A percentile compares a stretch with the other conserved stretches of the same genome.
phyloP scores from a whole-genome alignment of 2,888 invertebrate genomes.

The Stenotaenia linearis region DNA sequence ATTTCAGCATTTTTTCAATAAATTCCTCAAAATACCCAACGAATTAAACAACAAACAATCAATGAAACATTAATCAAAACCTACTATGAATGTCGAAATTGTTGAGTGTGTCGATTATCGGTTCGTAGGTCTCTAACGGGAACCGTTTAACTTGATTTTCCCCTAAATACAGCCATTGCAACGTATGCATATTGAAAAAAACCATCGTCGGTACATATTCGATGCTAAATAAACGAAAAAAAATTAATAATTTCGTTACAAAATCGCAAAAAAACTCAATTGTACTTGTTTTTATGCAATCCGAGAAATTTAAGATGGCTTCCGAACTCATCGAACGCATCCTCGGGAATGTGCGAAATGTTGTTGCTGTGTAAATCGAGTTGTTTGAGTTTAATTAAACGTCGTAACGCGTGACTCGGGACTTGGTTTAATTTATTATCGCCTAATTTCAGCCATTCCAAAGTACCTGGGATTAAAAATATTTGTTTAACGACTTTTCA shows the following conservation, averaged over 20 bases:
- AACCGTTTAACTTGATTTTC: constrained; percentile 73
- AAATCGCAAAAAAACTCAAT: too few species aligned
- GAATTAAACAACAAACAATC: too few species aligned
- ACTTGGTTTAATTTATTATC: constrained; percentile 81
- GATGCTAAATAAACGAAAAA: constrained; percentile 10
- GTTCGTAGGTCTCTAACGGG: constrained; percentile 82
- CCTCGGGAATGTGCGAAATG: constrained; percentile 73
- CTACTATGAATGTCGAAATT: constrained; percentile 85
- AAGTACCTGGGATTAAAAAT: constrained; percentile 60
- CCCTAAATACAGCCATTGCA: constrained; percentile 80
- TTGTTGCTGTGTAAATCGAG: constrained; percentile 82
- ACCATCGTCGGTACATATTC: constrained; percentile 65
- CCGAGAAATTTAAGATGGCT: constrained; percentile 89
- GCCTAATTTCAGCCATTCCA: constrained; percentile 81
- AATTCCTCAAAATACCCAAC: too few species aligned
- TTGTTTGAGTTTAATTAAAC: constrained; percentile 77
- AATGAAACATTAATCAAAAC: too few species aligned
- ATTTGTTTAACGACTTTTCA: not conserved
- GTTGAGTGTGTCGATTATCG: constrained; percentile 75
- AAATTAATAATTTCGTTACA: too few species aligned
- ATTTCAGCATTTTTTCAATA: too few species aligned
- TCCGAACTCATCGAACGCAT: constrained; percentile 81
- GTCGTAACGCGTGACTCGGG: constrained; percentile 75
- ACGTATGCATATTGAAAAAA: constrained; percentile 80
- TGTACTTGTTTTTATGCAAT: constrained; percentile 85